Base-by-base conservation (phyloP, 2,888 invertebrate species). In the Mimas tiliae region DNA sequence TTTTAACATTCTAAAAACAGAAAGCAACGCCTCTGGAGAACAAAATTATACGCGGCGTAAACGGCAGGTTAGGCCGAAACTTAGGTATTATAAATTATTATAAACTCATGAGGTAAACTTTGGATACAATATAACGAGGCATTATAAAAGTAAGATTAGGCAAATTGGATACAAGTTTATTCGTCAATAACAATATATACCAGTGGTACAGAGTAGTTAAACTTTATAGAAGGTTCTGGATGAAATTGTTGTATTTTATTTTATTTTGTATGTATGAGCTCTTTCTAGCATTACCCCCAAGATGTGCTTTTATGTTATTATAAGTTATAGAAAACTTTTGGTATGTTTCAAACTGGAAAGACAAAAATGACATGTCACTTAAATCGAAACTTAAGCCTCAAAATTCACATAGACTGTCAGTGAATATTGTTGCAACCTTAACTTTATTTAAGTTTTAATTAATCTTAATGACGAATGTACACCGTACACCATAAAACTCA, bases 111-210 rank as follows among this genome's bases (percentile, higher is more conserved):
- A 58, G 55, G 19, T 65, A 58, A 58, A 55, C 55, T 65, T 65
- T 34, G 45, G 34, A 45, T 51, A 66, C 7, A 53, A 53, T 53
- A 51, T 66, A 66, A 66, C 66, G 53, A 66, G 62, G 62, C 58
- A 65, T 65, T 63, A 66, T 66, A 66, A 66, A 66, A 66, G 27
- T 66, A 66, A 58, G 66, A 66, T 66, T 66, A 66, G 63, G 66
- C 66, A 63, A 66, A 66, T 66, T 53, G 66, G 66, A 63, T 63
- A 66, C 66, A 66, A 63, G 66, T 66, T 66, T 66, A 66, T 66
- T 66, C 62, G 63, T 66, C 66, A 66, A 63, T 66, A 62, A 66
- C 63, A 63, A 66, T 66, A 45, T 52, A 42, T 52, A 27, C 27
- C 27, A 6, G 62, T 19, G n/a, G 34, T 21, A 66, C 45, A 66